Percentiles rank a stretch among this genome's conserved stretches.
Evolutionary conservation across 1,140 invertebrate genomes (phyloP).

Genomic region (Aphaenogaster ashmeadi): DNA sequence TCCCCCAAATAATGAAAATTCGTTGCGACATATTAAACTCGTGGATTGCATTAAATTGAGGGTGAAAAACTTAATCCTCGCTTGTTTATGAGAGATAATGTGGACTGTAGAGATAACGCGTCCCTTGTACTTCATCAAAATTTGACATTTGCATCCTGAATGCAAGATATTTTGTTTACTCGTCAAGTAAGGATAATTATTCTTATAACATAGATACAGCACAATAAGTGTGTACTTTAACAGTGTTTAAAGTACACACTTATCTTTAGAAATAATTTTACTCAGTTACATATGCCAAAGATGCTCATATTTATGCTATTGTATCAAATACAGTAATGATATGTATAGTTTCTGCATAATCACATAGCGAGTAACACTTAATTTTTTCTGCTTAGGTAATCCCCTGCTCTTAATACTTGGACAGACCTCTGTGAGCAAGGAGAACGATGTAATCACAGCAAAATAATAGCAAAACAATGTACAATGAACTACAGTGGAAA

Average conservation of each 20-base stretch:
- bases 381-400: slow-evolving; percentile 57
- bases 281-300: not conserved
- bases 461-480: slow-evolving; percentile 73
- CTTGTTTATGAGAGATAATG: too few relatives aligned
- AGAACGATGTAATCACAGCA: slow-evolving; percentile 59
- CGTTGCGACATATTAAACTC: not conserved
- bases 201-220: not conserved
- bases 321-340: not conserved
- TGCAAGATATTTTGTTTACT: not conserved
- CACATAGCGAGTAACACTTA: not conserved
- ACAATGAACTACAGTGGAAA: slow-evolving; percentile 79
- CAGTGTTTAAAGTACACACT: not conserved
- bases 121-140: not conserved
- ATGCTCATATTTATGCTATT: not conserved
- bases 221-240: not conserved
- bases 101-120: not conserved
- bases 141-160: not conserved
- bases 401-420: slow-evolving; percentile 64
- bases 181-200: not conserved
- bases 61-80: not conserved
- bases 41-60: not conserved
- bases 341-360: not conserved
- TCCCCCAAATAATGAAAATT: not conserved
- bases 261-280: slow-evolving; percentile 4
- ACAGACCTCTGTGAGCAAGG: slow-evolving; percentile 21